Percentiles rank a stretch among this genome's conserved stretches.
phyloP scores from a whole-genome alignment of 2,888 invertebrate genomes.

The Pomacea canaliculata region DNA sequence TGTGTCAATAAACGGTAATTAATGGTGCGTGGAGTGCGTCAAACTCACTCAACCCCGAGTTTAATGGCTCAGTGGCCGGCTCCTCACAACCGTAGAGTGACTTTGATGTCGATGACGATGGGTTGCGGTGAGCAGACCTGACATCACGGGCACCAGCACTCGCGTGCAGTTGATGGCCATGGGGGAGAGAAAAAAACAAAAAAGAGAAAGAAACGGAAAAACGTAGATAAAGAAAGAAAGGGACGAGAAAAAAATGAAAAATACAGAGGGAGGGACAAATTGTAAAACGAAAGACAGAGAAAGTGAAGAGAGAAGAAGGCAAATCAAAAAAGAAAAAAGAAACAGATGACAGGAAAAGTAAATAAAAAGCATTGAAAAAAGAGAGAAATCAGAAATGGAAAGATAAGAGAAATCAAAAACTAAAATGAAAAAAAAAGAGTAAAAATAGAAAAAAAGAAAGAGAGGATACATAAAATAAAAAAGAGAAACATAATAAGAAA shows the following conservation, averaged over 20 bases:
- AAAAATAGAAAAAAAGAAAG: neutral
- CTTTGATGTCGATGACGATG: too few species aligned
- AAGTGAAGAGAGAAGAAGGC: neutral
- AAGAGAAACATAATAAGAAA: constrained; percentile 6
- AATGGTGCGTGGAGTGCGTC: too few species aligned
- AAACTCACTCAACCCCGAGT: too few species aligned
- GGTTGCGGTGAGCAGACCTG: too few species aligned
- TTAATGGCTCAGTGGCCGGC: too few species aligned
- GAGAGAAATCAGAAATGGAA: constrained; percentile 4
- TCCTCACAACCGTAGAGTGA: too few species aligned
- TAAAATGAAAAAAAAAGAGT: neutral
- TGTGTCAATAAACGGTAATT: too few species aligned
- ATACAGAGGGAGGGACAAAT: too few species aligned
- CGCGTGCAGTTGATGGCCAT: neutral
- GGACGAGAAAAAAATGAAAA: too few species aligned
- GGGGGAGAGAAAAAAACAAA: neutral
- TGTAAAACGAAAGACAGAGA: neutral
- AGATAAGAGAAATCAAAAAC: constrained; percentile 2
- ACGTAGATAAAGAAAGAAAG: too few species aligned
- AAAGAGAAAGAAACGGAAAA: neutral
- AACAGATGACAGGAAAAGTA: too few species aligned
- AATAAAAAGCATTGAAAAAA: too few species aligned
- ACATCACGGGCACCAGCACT: neutral
- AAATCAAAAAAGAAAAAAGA: neutral
- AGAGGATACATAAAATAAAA: constrained; percentile 3